Base-by-base conservation (phyloP, 2,113 vertebrate genomes). In the Nothobranchius kuhntae region DNA sequence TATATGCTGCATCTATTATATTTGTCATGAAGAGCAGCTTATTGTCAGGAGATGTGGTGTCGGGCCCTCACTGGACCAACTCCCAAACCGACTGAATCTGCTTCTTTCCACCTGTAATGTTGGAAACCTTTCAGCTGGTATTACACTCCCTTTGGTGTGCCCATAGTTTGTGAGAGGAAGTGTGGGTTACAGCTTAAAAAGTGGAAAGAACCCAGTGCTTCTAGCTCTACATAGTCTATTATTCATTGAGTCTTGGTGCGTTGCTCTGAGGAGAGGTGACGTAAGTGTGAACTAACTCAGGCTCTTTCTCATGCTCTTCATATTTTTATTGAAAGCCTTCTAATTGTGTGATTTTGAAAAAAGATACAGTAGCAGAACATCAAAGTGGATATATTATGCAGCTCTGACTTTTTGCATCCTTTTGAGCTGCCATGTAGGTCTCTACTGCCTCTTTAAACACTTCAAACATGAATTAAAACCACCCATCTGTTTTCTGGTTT, bases 191-290 rank as follows among this genome's bases (percentile, higher is more conserved):
- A 69, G 53, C 67, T 69, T 60, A 75, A 78, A 88, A 46, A 35
- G 46, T 62, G 60, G 71, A 59, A 78, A 74, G 65, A 73, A 44
- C 5, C 10, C n/a, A 53, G n/a, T 44, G 36, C 42, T 12, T 77
- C 56, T 75, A 57, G 79, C 62, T 81, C 89, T 79, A 85, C 88
- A 65, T 3, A 55, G 70, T 91, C 13, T 82, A 89, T 86, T 77
- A 87, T 87, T 83, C 62, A 88, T 61, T 12, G 42, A 64, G 9
- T 57, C 45, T 53, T 65, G 65, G 48, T 73, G 51, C 21, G 2
- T 53, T n/a, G 46, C 36, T 71, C 57, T 78, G 50, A 38, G 66
- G 55, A 67, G 30, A 36, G 17, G 13, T 74, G 77, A 68, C 58
- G 53, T 63, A 13, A 54, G 44, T 11, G 10, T 45, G 44, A 45